Base-by-base conservation (phyloP, 1,140 invertebrate species). In the Caerostris extrusa region DNA sequence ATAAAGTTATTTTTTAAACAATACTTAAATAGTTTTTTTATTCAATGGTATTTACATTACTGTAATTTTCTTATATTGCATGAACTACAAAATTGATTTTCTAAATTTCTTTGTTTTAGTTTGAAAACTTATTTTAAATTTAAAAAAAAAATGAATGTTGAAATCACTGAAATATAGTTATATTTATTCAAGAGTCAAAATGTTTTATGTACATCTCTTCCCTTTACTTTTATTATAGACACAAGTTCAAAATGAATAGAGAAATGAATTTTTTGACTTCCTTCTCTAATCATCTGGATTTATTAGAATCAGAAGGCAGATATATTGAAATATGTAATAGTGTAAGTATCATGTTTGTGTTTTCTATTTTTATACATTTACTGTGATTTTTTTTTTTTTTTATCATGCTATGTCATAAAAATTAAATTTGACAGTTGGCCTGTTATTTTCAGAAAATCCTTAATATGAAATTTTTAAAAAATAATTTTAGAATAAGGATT, bases 231-330 rank as follows among this genome's bases (percentile, higher is more conserved):
- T 2, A 67, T 67, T 67, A 5, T 67, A 67, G 34, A 12, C 10
- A 53, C 53, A 50, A 8, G 5, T 50, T 7, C 34, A 83, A 83
- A 57, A 83, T 83, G 82, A 58, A 56, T 19, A 56, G 19, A 83
- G 82, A 90, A 90, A 91, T 82, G 56, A 82, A 57, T 82, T 82
- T 50, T 53, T 71, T 82, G 17, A 17, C 69, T 17, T 91, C 71
- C n/a, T 81, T 91, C 56, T 77, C 55, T n/a, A 2, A 69, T 14
- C 69, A 91, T 4, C 10, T 91, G 19, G 77, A 82, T 91, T 91
- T 81, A 53, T 57, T 91, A 34, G 90, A 91, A 50, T 91, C 90
- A 82, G 90, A 91, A 60, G 90, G 90, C 5, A 82, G 69, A 91
- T n/a, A 81, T 53, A n/a, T 91, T 7, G 90, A 91, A 82, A 56